These are phyloP conservation scores for Diachasma alloeum DNA, from an alignment of 1,140 invertebrate genomes.

Conservation along the genomic window DNA sequence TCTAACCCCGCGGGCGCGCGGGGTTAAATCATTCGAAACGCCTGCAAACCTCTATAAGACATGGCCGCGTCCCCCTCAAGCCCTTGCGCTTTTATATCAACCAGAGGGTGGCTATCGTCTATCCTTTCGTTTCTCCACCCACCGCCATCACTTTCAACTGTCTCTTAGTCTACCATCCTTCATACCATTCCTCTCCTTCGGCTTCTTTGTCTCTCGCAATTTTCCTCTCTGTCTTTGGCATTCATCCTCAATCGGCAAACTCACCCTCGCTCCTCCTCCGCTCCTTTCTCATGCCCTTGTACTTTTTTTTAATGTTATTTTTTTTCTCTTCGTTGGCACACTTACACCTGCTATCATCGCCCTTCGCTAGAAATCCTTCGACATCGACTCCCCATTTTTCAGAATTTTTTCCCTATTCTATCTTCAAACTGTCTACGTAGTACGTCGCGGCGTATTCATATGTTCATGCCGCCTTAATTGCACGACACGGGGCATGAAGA, in stretches of 20 bases:
- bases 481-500: neutral
- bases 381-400: neutral
- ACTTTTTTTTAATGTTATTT: constrained; percentile 11
- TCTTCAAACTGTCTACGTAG: too few species aligned
- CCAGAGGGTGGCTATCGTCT: neutral
- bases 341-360: constrained; percentile 14
- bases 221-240: constrained; percentile 6
- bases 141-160: constrained; percentile 23
- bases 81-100: neutral
- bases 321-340: neutral
- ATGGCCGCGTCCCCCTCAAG: constrained; percentile 8
- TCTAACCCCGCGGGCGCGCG: constrained; percentile 54
- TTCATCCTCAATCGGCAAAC: constrained; percentile 24
- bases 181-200: constrained; percentile 9
- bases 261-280: neutral
- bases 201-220: constrained; percentile 27
- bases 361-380: constrained; percentile 14
- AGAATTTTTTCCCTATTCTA: neutral
- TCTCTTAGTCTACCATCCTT: constrained; percentile 18
- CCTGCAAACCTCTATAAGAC: constrained; percentile 30
- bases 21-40: constrained; percentile 58
- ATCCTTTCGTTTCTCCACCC: constrained; percentile 1
- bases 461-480: too few species aligned
- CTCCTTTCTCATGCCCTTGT: neutral
- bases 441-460: too few species aligned